These are phyloP conservation scores for Typhlichthys eigenmanni DNA, from an alignment of 2,797 vertebrate species.

Conservation along the genomic window DNA sequence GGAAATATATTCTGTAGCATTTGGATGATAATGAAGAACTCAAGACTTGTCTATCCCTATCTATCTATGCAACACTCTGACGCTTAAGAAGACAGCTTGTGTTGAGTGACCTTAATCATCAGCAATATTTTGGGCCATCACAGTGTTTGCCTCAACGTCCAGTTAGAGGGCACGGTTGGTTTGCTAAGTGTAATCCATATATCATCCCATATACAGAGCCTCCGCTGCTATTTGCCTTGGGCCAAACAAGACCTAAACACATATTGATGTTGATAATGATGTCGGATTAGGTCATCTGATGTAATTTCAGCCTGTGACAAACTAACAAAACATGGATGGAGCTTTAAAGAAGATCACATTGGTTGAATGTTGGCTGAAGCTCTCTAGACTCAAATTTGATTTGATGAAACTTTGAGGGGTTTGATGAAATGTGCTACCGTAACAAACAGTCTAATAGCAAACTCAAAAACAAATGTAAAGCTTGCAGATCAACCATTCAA, in stretches of 20 bases:
- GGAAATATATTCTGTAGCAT: conserved; percentile 11
- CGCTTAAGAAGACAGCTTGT: conserved; percentile 55
- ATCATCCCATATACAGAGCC: conserved; percentile 69
- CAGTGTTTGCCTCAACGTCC: conserved; percentile 49
- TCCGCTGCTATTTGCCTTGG: conserved; percentile 41
- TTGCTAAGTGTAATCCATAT: conserved; percentile 75
- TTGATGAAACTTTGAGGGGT: conserved; percentile 35
- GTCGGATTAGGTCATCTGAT: conserved; percentile 72
- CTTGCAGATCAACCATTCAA: conserved; percentile 20
- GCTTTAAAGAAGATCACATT: conserved; percentile 48
- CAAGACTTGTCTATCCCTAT: conserved; percentile 12
- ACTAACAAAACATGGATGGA: conserved; percentile 65
- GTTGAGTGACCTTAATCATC: conserved; percentile 78
- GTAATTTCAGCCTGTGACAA: conserved; percentile 63
- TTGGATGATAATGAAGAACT: conserved; percentile 42
- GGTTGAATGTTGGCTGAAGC: conserved; percentile 19
- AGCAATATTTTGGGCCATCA: conserved; percentile 71
- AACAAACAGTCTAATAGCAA: conserved; percentile 3
- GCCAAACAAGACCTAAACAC: conserved; percentile 48
- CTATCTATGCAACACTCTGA: conserved; percentile 9
- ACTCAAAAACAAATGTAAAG: conserved; percentile 14
- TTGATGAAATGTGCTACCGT: conserved; percentile 29
- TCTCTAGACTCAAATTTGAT: conserved; percentile 45
- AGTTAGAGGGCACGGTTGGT: conserved; percentile 58
- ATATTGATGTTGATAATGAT: conserved; percentile 68